Evolutionary conservation across 2,113 vertebrate species (phyloP).

Genomic region (Odobenus rosmarus): DNA sequence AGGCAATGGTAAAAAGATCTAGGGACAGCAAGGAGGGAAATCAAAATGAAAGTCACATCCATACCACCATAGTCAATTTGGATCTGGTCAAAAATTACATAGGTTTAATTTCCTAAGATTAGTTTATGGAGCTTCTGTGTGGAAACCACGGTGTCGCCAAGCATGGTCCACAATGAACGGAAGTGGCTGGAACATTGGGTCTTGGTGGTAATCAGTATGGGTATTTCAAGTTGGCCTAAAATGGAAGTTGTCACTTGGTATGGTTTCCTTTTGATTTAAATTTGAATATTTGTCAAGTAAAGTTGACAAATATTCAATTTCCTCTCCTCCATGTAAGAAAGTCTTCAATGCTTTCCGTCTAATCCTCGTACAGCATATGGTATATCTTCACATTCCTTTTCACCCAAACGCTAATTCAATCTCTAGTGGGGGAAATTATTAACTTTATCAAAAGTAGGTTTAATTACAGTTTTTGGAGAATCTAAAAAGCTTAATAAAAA

Average conservation of each 20-base stretch:
- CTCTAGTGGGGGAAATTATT: background rate
- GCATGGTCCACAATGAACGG: background rate
- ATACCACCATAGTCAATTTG: background rate
- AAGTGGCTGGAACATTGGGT: background rate
- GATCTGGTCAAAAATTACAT: background rate
- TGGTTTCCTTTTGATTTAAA: background rate
- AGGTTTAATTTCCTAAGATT: background rate
- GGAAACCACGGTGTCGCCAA: background rate
- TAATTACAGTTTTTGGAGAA: background rate
- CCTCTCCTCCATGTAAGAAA: background rate
- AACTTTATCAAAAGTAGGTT: background rate
- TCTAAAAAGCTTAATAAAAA: conserved; percentile 1
- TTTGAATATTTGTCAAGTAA: background rate
- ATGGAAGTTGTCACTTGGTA: background rate
- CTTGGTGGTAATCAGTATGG: background rate
- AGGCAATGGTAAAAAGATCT: background rate
- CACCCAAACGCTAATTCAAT: background rate
- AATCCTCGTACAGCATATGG: background rate
- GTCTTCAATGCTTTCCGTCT: background rate
- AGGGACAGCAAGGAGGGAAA: background rate
- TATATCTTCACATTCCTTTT: background rate
- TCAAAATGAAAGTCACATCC: background rate
- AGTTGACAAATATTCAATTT: background rate
- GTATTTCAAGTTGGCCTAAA: background rate
- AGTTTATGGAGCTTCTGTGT: background rate